Conservation (phyloP, 1,140 invertebrate genomes). For the Teleogryllus occipitalis region DNA sequence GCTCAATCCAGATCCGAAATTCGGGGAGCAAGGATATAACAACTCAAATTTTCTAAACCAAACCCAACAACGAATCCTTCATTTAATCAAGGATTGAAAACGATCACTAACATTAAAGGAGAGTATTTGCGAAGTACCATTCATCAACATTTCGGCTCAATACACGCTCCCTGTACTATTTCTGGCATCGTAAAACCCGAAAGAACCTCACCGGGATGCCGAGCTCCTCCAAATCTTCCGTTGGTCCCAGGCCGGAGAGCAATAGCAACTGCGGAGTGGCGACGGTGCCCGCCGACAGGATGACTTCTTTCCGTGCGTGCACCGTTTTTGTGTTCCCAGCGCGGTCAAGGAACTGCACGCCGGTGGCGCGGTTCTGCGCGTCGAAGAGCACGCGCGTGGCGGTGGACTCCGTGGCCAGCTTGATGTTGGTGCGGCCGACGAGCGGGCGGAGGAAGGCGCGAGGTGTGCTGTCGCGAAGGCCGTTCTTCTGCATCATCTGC, state of each 20-base stretch:
- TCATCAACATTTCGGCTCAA: no score
- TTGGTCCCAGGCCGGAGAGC: conserved; percentile 16
- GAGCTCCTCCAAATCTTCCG: conserved; percentile 10
- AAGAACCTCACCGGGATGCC: not conserved
- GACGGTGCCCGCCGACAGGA: conserved; percentile 14
- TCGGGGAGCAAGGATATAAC: no score
- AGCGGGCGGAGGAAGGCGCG: conserved; percentile 78
- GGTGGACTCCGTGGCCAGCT: conserved; percentile 51
- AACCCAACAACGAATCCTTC: no score
- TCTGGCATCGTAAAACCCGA: no score
- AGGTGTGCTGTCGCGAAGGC: conserved; percentile 52
- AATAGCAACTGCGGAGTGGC: conserved; percentile 16
- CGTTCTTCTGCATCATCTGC: conserved; percentile 14
- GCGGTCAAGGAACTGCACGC: conserved; percentile 48
- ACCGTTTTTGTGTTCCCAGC: not conserved
- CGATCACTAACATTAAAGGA: no score
- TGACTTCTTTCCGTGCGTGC: conserved; percentile 13
- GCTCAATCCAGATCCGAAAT: no score
- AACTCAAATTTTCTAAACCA: no score
- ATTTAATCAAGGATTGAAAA: no score
- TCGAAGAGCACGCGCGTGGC: conserved; percentile 52
- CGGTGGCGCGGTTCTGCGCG: conserved; percentile 40
- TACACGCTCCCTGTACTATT: no score
- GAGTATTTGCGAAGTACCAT: no score
- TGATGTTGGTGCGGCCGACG: conserved; percentile 70